Conservation (phyloP, 1,140 invertebrate genomes). For the Drosophila cardini region DNA sequence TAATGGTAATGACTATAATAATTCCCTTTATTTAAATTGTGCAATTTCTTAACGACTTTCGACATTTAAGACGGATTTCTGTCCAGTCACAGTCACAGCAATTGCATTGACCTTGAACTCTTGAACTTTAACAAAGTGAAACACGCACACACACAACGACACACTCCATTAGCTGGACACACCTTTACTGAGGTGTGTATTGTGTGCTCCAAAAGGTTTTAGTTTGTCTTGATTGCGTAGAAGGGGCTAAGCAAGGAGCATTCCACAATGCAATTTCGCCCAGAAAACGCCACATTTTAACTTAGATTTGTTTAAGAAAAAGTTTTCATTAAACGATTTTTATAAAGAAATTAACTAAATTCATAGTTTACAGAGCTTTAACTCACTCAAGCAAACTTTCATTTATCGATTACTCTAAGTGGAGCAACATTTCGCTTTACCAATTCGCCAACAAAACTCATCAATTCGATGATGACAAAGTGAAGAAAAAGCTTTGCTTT, state of each 20-base stretch:
- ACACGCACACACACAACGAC: conserved; percentile 18
- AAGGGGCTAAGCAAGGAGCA: neutral
- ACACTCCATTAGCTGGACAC: conserved; percentile 29
- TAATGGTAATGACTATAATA: conserved; percentile 12
- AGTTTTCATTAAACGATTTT: too few relatives aligned
- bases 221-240: neutral
- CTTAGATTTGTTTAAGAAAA: too few relatives aligned
- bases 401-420: neutral
- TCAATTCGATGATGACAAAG: too few relatives aligned
- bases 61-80: neutral
- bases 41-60: neutral
- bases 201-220: neutral
- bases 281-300: too few relatives aligned
- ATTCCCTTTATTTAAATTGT: neutral
- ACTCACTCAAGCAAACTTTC: too few relatives aligned
- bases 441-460: too few relatives aligned
- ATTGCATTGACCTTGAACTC: conserved; percentile 34
- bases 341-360: too few relatives aligned
- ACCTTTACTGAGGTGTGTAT: conserved; percentile 21
- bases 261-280: neutral
- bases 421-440: too few relatives aligned
- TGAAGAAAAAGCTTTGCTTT: too few relatives aligned
- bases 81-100: conserved; percentile 22
- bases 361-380: too few relatives aligned
- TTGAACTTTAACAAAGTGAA: conserved; percentile 33